Base-by-base conservation (phyloP, 2,797 vertebrate genomes). In the Gymnothorax javanicus region DNA sequence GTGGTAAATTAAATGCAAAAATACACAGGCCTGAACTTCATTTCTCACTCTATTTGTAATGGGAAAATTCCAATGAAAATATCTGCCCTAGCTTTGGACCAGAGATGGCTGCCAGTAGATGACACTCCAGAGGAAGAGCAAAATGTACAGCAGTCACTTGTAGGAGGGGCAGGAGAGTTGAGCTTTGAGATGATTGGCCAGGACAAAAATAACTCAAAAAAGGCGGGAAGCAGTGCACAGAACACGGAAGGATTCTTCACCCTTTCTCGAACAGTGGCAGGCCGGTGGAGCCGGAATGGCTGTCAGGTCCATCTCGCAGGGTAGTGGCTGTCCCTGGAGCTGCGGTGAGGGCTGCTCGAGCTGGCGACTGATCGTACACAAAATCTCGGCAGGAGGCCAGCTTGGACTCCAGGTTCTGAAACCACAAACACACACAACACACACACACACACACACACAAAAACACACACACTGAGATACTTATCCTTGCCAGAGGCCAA, bases 371-470 rank as follows among this genome's bases (percentile, higher is more conserved):
- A 87, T 99, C 98, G 0, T 97, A 98, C 52, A 98, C 94, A 82
- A 99, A 97, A 92, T 98, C 98, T 91, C 97, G 95, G 93, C 98
- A 99, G 25, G 98, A 99, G 0, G 98, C 98, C 85, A 99, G 94
- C 91, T 99, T 99, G 58, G 98, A 99, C 91, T 99, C 98, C 92
- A 99, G 93, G n/a, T 98, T 99, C 99, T 99, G 86, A 56, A 86
- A 84, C n/a, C 23, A 73, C 50, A 82, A 33, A 6, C 56, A 52
- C 84, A 57, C 8, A n/a, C 58, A n/a, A 60, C 27, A 9, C 58
- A 43, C 25, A 62, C 43, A n/a, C n/a, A n/a, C n/a, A n/a, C n/a
- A n/a, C n/a, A n/a, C n/a, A n/a, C n/a, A n/a, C n/a, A n/a, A n/a
- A n/a, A n/a, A n/a, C 58, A 60, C 27, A 9, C 58, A 43, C 25